Conservation (phyloP, 2,113 vertebrate genomes). For the Planiliza haematocheilus region DNA sequence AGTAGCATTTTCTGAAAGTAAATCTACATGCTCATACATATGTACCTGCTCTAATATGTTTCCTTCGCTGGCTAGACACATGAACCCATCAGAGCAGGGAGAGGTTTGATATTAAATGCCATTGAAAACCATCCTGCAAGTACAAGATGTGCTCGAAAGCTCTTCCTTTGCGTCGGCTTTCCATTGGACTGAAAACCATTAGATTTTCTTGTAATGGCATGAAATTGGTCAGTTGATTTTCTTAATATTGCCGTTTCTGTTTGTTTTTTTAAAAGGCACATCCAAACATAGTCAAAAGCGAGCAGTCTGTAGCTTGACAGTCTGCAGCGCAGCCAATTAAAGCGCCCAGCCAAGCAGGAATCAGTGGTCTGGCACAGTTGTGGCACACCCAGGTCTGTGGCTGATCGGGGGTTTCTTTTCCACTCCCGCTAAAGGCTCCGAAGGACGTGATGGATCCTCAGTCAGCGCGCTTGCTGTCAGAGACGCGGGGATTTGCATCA, state of each 20-base stretch:
- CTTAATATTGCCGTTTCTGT: slow-evolving; percentile 32
- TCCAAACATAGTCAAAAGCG: slow-evolving; percentile 59
- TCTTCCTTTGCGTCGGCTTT: background rate
- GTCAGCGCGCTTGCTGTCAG: slow-evolving; percentile 66
- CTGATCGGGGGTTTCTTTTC: slow-evolving; percentile 50
- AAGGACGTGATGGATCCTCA: slow-evolving; percentile 75
- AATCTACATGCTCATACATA: slow-evolving; percentile 31
- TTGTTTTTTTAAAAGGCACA: slow-evolving; percentile 47
- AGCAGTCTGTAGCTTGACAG: slow-evolving; percentile 70
- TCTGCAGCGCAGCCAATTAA: slow-evolving; percentile 73
- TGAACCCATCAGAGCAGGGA: slow-evolving; percentile 21
- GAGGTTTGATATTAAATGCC: slow-evolving; percentile 18
- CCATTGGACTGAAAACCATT: background rate
- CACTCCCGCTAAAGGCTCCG: slow-evolving; percentile 47
- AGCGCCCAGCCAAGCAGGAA: slow-evolving; percentile 64
- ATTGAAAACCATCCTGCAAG: slow-evolving; percentile 11
- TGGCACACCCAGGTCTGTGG: slow-evolving; percentile 60
- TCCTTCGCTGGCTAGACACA: background rate
- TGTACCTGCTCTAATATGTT: slow-evolving; percentile 21
- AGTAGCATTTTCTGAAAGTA: slow-evolving; percentile 42
- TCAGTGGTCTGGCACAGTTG: slow-evolving; percentile 62
- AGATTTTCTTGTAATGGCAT: background rate
- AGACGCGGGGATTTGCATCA: slow-evolving; percentile 74
- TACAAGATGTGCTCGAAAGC: background rate
- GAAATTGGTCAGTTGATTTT: slow-evolving; percentile 21